Percentiles rank a stretch among this genome's conserved stretches.
Evolutionary conservation across 2,113 vertebrate genomes (phyloP).

Genomic region (Boulengeromyrus knoepffleri): DNA sequence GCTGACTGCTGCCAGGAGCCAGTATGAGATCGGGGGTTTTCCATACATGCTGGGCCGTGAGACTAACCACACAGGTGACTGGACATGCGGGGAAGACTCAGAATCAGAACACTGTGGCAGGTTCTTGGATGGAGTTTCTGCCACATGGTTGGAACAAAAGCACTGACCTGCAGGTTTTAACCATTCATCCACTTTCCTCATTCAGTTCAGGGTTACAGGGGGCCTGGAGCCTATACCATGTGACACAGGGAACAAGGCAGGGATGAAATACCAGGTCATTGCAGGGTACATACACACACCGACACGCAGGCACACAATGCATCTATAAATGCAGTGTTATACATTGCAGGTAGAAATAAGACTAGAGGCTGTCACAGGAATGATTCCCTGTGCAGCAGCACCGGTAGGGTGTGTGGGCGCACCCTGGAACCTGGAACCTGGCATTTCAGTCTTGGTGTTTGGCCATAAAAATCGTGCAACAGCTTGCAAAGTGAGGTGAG

Average conservation of each 20-base stretch:
- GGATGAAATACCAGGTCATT: neutral
- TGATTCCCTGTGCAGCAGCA: neutral
- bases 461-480: neutral
- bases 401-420: neutral
- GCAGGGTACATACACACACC: neutral
- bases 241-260: neutral
- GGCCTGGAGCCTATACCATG: neutral
- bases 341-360: neutral
- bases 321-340: neutral
- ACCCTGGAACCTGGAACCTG: neutral
- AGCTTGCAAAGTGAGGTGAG: neutral
- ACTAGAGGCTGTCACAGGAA: neutral
- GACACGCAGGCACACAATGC: neutral
- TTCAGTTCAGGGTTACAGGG: neutral
- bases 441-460: neutral
- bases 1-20: conserved; percentile 66
- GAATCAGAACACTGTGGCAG: neutral
- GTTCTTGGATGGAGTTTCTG: neutral
- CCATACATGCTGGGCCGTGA: conserved; percentile 71
- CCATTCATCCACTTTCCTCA: neutral
- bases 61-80: conserved; percentile 60
- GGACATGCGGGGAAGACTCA: neutral
- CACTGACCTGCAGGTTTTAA: neutral
- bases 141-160: neutral
- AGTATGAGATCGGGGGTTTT: conserved; percentile 64